Conservation (phyloP, 2,888 invertebrate species). For the Parelbella ahira region DNA sequence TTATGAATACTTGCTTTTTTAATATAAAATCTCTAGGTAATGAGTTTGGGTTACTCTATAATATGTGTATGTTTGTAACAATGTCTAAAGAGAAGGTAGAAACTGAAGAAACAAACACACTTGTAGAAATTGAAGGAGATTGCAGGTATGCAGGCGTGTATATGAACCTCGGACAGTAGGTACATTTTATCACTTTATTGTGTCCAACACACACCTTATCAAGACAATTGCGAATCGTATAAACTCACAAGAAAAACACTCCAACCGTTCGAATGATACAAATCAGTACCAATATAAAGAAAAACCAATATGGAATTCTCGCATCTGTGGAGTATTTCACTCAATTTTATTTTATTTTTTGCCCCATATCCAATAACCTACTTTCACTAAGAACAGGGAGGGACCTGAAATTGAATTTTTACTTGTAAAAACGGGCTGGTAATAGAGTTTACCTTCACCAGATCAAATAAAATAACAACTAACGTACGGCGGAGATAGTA, state of each 20-base stretch:
- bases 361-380: constrained; percentile 58
- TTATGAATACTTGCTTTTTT: too few relatives aligned
- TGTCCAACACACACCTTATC: too few relatives aligned
- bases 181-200: too few relatives aligned
- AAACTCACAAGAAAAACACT: background rate
- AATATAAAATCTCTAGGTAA: too few relatives aligned
- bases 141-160: too few relatives aligned
- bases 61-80: too few relatives aligned
- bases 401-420: constrained; percentile 71
- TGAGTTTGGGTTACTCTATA: too few relatives aligned
- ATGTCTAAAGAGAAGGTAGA: too few relatives aligned
- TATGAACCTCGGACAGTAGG: too few relatives aligned
- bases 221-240: too few relatives aligned
- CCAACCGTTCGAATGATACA: constrained; percentile 1
- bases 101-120: too few relatives aligned
- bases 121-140: too few relatives aligned
- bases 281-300: constrained; percentile 14
- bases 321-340: constrained; percentile 25
- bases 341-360: constrained; percentile 50
- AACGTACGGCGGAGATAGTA: constrained; percentile 34
- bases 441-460: constrained; percentile 73
- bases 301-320: constrained; percentile 19
- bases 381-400: constrained; percentile 58
- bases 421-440: constrained; percentile 70
- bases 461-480: constrained; percentile 72